A percentile compares a stretch with the other conserved stretches of the same genome.
phyloP scores from a whole-genome alignment of 2,797 vertebrate genomes.

The Leptodactylus fallax region DNA sequence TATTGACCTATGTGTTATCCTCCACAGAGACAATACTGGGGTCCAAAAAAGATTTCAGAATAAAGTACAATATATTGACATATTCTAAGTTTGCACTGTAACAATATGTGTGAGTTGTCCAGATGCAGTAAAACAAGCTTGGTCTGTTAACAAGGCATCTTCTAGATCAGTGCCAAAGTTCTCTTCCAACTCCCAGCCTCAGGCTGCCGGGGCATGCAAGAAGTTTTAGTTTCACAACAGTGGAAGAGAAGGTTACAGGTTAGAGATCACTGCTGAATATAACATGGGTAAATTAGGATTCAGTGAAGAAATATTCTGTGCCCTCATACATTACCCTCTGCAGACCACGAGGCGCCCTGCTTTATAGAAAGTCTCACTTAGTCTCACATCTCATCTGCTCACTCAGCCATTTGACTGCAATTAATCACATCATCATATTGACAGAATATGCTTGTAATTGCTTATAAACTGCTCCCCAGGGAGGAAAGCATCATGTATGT shows the following conservation, averaged over 20 bases:
- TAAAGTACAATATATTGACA: too few relatives aligned
- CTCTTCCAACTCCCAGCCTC: neutral
- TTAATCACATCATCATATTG: conserved; percentile 34
- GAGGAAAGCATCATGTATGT: conserved; percentile 28
- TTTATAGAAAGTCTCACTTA: neutral
- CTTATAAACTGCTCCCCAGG: conserved; percentile 17
- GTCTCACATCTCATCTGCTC: conserved; percentile 1
- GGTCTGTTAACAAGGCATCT: neutral
- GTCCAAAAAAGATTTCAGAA: neutral
- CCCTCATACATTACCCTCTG: neutral
- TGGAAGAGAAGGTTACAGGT: too few relatives aligned
- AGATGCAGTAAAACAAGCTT: neutral
- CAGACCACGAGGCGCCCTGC: neutral
- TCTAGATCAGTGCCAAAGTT: neutral
- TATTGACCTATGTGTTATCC: neutral
- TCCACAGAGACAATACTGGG: too few relatives aligned
- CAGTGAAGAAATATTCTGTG: neutral
- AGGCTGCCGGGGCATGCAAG: too few relatives aligned
- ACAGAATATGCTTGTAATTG: conserved; percentile 35
- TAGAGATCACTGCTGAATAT: too few relatives aligned
- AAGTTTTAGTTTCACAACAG: too few relatives aligned
- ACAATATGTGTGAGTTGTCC: neutral
- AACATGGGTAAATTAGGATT: too few relatives aligned
- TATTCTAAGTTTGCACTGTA: too few relatives aligned
- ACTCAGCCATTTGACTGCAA: conserved; percentile 23